A percentile compares a stretch with the other conserved stretches of the same genome.
phyloP scores from a whole-genome alignment of 2,888 invertebrate genomes.

The Philopedon plagiatum region DNA sequence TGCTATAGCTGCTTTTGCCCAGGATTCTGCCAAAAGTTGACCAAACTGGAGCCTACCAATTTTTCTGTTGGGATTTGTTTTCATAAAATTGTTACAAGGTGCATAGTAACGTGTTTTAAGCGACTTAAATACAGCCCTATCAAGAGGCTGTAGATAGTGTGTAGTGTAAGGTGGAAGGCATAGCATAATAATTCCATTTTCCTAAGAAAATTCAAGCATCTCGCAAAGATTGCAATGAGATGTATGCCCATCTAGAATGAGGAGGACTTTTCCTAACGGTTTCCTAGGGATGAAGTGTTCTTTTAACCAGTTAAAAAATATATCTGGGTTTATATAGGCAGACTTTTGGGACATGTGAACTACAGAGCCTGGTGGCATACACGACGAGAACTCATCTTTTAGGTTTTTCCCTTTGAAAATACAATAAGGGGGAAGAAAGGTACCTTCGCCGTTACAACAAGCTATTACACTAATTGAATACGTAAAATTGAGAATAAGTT shows the following conservation, averaged over 20 bases:
- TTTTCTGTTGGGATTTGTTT: constrained; percentile 25
- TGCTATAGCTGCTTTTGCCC: constrained; percentile 26
- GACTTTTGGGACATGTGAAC: background rate
- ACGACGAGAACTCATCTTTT: constrained; percentile 54
- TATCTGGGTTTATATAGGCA: background rate
- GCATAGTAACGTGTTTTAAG: constrained; percentile 55
- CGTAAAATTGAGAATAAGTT: too few relatives aligned
- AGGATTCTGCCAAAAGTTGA: constrained; percentile 9
- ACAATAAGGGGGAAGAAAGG: constrained; percentile 35
- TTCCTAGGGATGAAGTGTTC: background rate
- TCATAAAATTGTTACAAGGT: constrained; percentile 24
- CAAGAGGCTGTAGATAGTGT: constrained; percentile 43
- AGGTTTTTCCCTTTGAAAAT: too few relatives aligned
- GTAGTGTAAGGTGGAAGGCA: constrained; percentile 22
- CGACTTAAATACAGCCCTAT: constrained; percentile 56
- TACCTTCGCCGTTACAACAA: constrained; percentile 36
- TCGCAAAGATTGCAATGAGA: background rate
- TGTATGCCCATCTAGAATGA: background rate
- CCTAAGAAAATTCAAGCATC: too few relatives aligned
- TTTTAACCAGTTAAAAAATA: background rate
- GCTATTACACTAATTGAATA: background rate
- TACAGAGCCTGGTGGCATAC: constrained; percentile 51
- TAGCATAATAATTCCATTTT: background rate
- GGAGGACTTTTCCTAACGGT: background rate
- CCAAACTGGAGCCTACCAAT: constrained; percentile 31